Conservation (phyloP, 2,113 vertebrate species). For the Hoplias malabaricus region DNA sequence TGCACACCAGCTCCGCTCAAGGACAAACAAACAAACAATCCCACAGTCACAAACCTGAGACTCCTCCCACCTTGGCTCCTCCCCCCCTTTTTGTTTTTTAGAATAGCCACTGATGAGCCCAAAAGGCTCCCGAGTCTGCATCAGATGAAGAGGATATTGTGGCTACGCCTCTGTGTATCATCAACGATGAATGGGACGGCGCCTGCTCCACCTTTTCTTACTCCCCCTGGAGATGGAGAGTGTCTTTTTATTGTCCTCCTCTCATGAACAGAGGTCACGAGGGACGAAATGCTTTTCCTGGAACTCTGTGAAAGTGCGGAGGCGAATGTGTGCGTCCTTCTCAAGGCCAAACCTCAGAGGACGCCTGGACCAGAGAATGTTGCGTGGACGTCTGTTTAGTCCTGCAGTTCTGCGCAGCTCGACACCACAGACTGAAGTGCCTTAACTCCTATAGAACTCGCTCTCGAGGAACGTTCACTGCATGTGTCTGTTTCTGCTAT, state of each 20-base stretch:
- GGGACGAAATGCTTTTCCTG: no score
- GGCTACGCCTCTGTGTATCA: constrained; percentile 18
- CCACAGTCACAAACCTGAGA: neutral
- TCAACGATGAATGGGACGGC: constrained; percentile 21
- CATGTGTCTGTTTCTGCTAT: constrained; percentile 15
- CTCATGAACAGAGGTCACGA: neutral
- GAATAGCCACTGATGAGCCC: neutral
- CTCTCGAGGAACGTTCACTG: neutral
- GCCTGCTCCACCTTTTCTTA: constrained; percentile 10
- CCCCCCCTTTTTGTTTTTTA: neutral
- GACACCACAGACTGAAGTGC: constrained; percentile 11
- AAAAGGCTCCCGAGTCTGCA: neutral
- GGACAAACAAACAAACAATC: neutral
- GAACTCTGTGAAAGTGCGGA: neutral
- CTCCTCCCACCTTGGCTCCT: neutral
- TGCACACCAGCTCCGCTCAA: neutral
- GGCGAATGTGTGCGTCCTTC: neutral
- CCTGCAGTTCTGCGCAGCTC: neutral
- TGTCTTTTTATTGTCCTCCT: neutral
- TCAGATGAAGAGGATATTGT: constrained; percentile 13
- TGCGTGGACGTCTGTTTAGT: neutral
- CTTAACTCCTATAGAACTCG: constrained; percentile 22
- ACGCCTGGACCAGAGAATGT: neutral
- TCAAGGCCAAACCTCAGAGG: neutral
- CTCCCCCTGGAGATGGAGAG: neutral